Percentiles rank a stretch among this genome's conserved stretches.
phyloP scores from a whole-genome alignment of 2,888 invertebrate genomes.

The Melinaea menophilus region DNA sequence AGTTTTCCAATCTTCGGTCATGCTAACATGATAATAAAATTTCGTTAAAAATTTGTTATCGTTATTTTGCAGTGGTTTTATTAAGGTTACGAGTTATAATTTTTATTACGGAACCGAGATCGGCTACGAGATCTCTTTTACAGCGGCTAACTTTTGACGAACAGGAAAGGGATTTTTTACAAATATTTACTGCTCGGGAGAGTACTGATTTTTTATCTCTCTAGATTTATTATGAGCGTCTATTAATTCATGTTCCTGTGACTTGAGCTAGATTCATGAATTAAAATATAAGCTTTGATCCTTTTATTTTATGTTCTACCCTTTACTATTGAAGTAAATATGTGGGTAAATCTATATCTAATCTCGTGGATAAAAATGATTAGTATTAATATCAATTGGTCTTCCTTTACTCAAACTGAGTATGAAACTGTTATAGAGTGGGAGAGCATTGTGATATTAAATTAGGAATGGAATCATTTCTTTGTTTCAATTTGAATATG shows the following conservation, averaged over 20 bases:
- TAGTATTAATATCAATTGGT: not conserved
- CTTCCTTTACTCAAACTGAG: slow-evolving; percentile 2
- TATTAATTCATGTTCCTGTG: not conserved
- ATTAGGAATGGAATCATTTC: not conserved
- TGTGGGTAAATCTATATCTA: not conserved
- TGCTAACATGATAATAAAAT: not conserved
- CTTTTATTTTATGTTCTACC: not conserved
- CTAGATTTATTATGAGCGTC: not conserved
- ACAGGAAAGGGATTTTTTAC: slow-evolving; percentile 17
- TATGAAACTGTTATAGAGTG: not conserved
- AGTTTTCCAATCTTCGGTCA: not conserved
- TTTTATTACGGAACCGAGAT: too few species aligned
- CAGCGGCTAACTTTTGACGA: slow-evolving; percentile 18
- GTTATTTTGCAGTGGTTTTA: not conserved
- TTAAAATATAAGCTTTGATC: not conserved
- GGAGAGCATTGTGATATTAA: not conserved
- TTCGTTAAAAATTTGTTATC: not conserved
- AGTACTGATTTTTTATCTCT: slow-evolving; percentile 8
- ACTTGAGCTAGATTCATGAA: not conserved
- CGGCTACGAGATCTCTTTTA: too few species aligned
- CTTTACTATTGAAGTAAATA: not conserved
- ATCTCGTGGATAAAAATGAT: not conserved
- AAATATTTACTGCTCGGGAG: slow-evolving; percentile 14
- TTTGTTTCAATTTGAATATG: not conserved
- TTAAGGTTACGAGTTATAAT: not conserved